Percentiles rank a stretch among this genome's conserved stretches.
Conservation (phyloP, 2,113 vertebrate genomes). For the Ascaphus truei region DNA sequence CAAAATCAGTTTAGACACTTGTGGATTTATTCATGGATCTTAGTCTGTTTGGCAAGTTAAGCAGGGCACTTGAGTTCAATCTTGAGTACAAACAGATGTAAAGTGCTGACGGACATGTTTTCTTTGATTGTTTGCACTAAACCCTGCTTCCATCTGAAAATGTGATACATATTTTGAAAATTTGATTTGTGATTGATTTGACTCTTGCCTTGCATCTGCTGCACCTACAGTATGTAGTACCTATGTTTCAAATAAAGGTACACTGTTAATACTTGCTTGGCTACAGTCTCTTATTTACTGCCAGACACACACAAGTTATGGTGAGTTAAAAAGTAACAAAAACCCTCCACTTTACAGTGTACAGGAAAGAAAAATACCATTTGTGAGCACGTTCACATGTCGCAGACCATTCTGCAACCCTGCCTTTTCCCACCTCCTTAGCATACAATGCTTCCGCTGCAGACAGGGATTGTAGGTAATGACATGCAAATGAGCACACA, state of each 20-base stretch:
- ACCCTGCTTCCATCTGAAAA: conserved; percentile 49
- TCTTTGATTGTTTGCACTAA: conserved; percentile 54
- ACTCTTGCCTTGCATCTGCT: conserved; percentile 41
- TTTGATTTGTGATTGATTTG: conserved; percentile 40
- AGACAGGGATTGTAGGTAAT: too few relatives aligned
- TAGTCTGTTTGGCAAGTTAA: background rate
- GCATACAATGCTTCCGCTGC: too few relatives aligned
- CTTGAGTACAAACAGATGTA: background rate
- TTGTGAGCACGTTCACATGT: too few relatives aligned
- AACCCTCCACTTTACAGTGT: too few relatives aligned
- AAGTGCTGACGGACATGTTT: conserved; percentile 1
- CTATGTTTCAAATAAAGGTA: conserved; percentile 54
- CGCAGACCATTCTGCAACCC: too few relatives aligned
- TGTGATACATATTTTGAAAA: conserved; percentile 43
- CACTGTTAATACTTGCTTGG: conserved; percentile 21
- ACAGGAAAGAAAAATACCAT: too few relatives aligned
- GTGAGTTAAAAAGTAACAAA: too few relatives aligned
- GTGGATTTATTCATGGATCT: background rate
- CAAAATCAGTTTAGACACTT: background rate
- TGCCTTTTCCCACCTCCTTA: too few relatives aligned
- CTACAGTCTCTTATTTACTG: conserved; percentile 19
- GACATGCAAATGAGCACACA: too few relatives aligned
- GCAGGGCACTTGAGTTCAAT: background rate
- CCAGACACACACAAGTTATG: too few relatives aligned
- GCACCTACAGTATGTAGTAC: conserved; percentile 41